These are phyloP conservation scores for Mormyrus iriodes DNA, from an alignment of 2,113 vertebrate species.

Conservation along the genomic window DNA sequence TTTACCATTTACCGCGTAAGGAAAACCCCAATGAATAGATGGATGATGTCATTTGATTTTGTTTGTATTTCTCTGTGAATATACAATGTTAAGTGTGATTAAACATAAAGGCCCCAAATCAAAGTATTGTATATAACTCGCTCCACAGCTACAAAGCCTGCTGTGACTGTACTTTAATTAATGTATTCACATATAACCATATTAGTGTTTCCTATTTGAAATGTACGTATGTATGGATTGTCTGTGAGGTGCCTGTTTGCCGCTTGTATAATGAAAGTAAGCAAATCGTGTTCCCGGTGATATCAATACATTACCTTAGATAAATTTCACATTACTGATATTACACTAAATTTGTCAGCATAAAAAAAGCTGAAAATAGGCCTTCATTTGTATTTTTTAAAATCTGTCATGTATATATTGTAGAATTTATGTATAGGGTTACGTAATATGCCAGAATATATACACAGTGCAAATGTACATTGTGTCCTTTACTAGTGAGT, in stretches of 20 bases:
- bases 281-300: neutral
- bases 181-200: conserved; percentile 16
- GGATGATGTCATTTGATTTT: neutral
- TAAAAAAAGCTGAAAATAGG: conserved; percentile 24
- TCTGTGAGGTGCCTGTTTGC: conserved; percentile 3
- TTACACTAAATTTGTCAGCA: neutral
- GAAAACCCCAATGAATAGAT: neutral
- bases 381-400: conserved; percentile 31
- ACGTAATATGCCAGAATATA: conserved; percentile 22
- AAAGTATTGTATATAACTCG: neutral
- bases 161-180: neutral
- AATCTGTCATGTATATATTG: conserved; percentile 27
- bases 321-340: conserved; percentile 9
- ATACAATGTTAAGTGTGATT: neutral
- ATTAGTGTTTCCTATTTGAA: conserved; percentile 20
- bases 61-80: neutral
- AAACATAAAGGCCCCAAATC: neutral
- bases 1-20: neutral
- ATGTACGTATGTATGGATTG: neutral
- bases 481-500: neutral
- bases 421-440: conserved; percentile 22
- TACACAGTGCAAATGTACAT: conserved; percentile 11
- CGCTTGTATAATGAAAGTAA: neutral
- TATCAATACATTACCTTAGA: conserved; percentile 3
- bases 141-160: neutral